Evolutionary conservation across 2,888 invertebrate species (phyloP).

Genomic region (Ganaspis brasiliensis): DNA sequence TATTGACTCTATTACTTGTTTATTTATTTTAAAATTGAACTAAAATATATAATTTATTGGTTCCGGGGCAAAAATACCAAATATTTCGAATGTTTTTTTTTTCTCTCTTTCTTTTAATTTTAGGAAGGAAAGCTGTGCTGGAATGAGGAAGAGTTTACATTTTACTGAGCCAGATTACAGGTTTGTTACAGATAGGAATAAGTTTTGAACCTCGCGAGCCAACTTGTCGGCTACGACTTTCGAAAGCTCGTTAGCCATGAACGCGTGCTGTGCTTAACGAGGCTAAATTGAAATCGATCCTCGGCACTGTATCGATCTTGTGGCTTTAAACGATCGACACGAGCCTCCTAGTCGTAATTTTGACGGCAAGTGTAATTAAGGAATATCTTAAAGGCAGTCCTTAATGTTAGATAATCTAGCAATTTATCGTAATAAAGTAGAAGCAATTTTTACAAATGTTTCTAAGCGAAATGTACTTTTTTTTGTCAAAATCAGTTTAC

Average conservation of each 20-base stretch:
- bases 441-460: background rate
- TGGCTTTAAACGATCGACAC: conserved; percentile 58
- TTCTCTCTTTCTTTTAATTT: background rate
- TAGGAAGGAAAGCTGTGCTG: background rate
- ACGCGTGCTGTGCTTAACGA: conserved; percentile 76
- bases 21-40: too few relatives aligned
- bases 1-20: background rate
- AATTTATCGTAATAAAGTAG: conserved; percentile 2
- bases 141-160: background rate
- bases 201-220: conserved; percentile 70
- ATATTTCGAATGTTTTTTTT: background rate
- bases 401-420: conserved; percentile 16
- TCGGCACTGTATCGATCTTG: conserved; percentile 64
- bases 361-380: conserved; percentile 47
- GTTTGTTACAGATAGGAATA: conserved; percentile 70
- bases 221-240: conserved; percentile 79
- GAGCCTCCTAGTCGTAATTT: conserved; percentile 46
- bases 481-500: too few relatives aligned
- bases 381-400: background rate
- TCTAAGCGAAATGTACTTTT: background rate
- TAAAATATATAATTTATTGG: too few relatives aligned
- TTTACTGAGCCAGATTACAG: conserved; percentile 66
- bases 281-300: conserved; percentile 80
- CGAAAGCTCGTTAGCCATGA: conserved; percentile 79
- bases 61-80: too few relatives aligned